Percentiles rank a stretch among this genome's conserved stretches.
phyloP scores from a whole-genome alignment of 2,888 invertebrate genomes.

The Xestia c-nigrum region DNA sequence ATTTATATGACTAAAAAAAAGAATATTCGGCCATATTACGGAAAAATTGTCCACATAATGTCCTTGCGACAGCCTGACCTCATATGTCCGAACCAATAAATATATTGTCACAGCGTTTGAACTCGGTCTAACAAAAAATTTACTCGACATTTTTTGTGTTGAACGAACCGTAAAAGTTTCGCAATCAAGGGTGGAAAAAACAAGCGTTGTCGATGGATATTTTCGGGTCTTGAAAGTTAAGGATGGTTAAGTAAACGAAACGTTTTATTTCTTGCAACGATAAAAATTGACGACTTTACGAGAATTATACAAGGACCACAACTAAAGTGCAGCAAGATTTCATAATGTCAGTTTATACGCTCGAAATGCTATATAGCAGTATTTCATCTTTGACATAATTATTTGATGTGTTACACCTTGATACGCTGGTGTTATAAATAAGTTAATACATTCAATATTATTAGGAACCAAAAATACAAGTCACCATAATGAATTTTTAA shows the following conservation, averaged over 20 bases:
- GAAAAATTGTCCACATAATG: slow-evolving; percentile 73
- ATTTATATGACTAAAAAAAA: slow-evolving; percentile 68
- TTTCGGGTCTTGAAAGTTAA: slow-evolving; percentile 47
- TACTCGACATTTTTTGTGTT: slow-evolving; percentile 78
- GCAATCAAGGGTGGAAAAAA: slow-evolving; percentile 83
- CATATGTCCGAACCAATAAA: slow-evolving; percentile 80
- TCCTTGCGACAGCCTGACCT: slow-evolving; percentile 76
- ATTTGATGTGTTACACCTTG: background rate
- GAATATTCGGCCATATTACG: slow-evolving; percentile 63
- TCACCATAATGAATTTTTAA: no score
- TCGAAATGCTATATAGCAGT: no score
- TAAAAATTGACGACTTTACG: background rate
- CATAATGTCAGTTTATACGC: background rate
- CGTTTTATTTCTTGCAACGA: slow-evolving; percentile 33
- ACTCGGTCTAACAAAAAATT: slow-evolving; percentile 77
- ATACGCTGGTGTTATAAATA: no score
- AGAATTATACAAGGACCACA: background rate
- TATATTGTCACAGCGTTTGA: slow-evolving; percentile 82
- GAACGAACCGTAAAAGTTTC: slow-evolving; percentile 80
- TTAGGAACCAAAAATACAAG: no score
- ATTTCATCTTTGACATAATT: background rate
- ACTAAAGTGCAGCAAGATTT: background rate
- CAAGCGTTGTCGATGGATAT: slow-evolving; percentile 70
- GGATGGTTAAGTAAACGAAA: slow-evolving; percentile 10
- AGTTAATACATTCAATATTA: no score